Percentiles rank a stretch among this genome's conserved stretches.
Evolutionary conservation across 2,888 invertebrate genomes (phyloP).

Genomic region (Drosophila merina): DNA sequence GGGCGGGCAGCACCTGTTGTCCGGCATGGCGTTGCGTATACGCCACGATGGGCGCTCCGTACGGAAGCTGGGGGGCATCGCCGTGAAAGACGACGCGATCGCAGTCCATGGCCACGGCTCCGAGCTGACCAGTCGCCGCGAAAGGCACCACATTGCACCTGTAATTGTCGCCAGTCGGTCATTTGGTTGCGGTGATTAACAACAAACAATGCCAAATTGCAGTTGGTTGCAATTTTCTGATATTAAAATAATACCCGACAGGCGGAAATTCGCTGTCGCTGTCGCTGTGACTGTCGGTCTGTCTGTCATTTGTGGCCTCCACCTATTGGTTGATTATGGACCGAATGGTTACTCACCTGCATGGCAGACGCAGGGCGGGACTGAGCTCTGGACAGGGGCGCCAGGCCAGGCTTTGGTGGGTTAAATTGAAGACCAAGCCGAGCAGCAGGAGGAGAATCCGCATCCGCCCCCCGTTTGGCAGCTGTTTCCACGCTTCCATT

Average conservation of each 20-base stretch:
- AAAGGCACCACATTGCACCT: constrained; percentile 85
- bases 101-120: constrained; percentile 90
- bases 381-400: constrained; percentile 91
- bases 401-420: constrained; percentile 84
- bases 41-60: constrained; percentile 91
- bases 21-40: constrained; percentile 92
- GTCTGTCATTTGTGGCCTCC: background rate
- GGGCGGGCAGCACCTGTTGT: constrained; percentile 91
- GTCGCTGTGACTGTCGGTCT: constrained; percentile 13
- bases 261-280: constrained; percentile 57
- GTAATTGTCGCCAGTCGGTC: constrained; percentile 58
- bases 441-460: constrained; percentile 46
- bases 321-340: background rate
- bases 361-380: constrained; percentile 90
- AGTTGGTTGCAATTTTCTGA: constrained; percentile 47
- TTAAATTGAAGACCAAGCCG: constrained; percentile 75
- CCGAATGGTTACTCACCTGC: constrained; percentile 84
- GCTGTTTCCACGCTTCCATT: constrained; percentile 60
- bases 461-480: constrained; percentile 38
- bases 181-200: constrained; percentile 37
- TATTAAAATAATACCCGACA: constrained; percentile 61
- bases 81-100: constrained; percentile 92
- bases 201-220: constrained; percentile 39
- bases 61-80: constrained; percentile 90
- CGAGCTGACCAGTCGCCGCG: constrained; percentile 85